Base-by-base conservation (phyloP, 2,113 vertebrate species). In the Sorex araneus region DNA sequence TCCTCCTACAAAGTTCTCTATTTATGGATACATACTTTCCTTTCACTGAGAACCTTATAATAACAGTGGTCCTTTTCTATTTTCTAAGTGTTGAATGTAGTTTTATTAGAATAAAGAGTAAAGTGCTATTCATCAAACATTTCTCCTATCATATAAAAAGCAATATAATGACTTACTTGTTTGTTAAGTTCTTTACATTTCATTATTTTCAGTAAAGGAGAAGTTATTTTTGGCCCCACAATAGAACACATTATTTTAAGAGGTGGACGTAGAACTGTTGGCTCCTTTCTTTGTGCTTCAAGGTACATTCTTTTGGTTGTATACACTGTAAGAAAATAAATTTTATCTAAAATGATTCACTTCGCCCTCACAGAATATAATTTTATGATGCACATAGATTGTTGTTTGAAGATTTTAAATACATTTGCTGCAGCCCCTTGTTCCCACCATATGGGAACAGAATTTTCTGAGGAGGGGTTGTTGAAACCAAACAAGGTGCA, bases 311-410 rank as follows among this genome's bases (percentile, higher is more conserved):
- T 94, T 90, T 92, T 67, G 18, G 73, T 50, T 6, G 47, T 7
- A 50, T 50, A 67, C 9, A 30, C 76, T 57, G 30, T 79, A 91
- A 91, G 76, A 30, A 11, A 57, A 77, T 1, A 45, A 87, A 84
- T 75, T 8, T 71, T 76, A 78, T 87, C 32, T 90, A 71, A 92
- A 78, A 89, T 0, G 2, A 45, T 75, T 25, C 21, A 43, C 83
- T 94, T 83, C 66, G 83, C 89, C 69, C 45, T 85, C 86, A 40
- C 15, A 79, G 30, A 86, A 70, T 91, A 75, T 71, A 79, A 89
- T 67, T 67, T 75, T 85, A 86, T 43, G 79, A 43, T 94, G 28
- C 25, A 85, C 10, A 87, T 91, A 45, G 21, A 15, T 70, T 91
- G n/a, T 76, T 87, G 40, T 91, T 80, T 91, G 40, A 82, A 45